These are phyloP conservation scores for Acridotheres tristis DNA, from an alignment of 2,797 vertebrate species.

Conservation along the genomic window DNA sequence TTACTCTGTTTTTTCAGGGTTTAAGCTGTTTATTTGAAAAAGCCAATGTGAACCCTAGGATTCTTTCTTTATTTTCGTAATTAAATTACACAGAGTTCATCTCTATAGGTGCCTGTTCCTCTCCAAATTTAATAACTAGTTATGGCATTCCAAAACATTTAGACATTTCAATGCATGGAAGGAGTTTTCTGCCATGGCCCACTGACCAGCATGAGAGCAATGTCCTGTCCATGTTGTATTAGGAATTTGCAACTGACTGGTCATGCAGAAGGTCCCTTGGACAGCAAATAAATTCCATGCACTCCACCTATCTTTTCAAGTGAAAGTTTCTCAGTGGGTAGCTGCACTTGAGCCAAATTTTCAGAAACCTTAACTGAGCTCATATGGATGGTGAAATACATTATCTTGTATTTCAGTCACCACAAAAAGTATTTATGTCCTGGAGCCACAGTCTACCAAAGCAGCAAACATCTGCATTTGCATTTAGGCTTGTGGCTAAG, in stretches of 20 bases:
- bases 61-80: background rate
- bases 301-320: background rate
- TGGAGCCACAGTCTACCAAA: background rate
- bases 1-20: background rate
- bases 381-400: background rate
- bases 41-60: background rate
- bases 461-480: background rate
- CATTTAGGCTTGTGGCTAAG: background rate
- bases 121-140: background rate
- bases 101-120: background rate
- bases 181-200: background rate
- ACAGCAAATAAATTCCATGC: background rate
- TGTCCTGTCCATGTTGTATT: background rate
- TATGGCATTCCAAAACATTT: background rate
- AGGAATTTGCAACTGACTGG: background rate
- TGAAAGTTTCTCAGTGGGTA: background rate
- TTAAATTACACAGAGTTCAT: background rate
- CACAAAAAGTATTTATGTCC: background rate
- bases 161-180: background rate
- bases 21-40: slow-evolving; percentile 16
- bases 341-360: background rate
- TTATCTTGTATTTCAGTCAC: background rate
- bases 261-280: background rate
- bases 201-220: background rate
- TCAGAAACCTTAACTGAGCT: background rate